A percentile compares a stretch with the other conserved stretches of the same genome.
Evolutionary conservation across 2,113 vertebrate genomes (phyloP).

Genomic region (Xiphophorus maculatus): DNA sequence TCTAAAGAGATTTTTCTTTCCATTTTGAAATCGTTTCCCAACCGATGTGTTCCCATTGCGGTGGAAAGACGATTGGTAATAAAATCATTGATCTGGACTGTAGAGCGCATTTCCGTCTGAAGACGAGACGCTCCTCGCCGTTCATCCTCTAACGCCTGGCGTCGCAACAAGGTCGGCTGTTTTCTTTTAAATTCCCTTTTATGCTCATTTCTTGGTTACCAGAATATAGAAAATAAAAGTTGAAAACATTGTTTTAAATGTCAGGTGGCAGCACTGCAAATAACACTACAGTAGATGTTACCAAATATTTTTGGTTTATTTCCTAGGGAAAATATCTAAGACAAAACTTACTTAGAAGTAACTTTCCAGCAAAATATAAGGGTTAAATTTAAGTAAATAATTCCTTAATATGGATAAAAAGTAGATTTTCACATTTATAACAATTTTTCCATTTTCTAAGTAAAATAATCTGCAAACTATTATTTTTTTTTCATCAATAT

Average conservation of each 20-base stretch:
- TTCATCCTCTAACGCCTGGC: slow-evolving; percentile 14
- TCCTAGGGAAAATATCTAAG: too few relatives aligned
- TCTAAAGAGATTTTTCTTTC: slow-evolving; percentile 43
- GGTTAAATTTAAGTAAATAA: too few relatives aligned
- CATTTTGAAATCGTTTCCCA: slow-evolving; percentile 37
- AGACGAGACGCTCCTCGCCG: neutral
- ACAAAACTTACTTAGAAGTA: too few relatives aligned
- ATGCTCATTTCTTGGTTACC: neutral
- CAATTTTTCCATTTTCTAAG: too few relatives aligned
- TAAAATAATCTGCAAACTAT: too few relatives aligned
- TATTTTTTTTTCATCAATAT: too few relatives aligned
- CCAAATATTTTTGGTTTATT: too few relatives aligned
- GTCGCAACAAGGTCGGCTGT: slow-evolving; percentile 67
- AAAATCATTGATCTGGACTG: slow-evolving; percentile 21
- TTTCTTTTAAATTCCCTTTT: neutral
- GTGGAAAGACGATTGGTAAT: slow-evolving; percentile 23
- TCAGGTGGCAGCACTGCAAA: too few relatives aligned
- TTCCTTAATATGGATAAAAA: too few relatives aligned
- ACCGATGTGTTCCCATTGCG: slow-evolving; percentile 25
- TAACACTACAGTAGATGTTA: too few relatives aligned
- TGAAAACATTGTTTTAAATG: neutral
- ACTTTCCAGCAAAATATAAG: too few relatives aligned
- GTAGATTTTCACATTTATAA: too few relatives aligned
- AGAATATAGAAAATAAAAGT: neutral
- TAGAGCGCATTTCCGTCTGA: slow-evolving; percentile 1